Conservation (phyloP, 2,888 invertebrate genomes). For the Polietes domitor region DNA sequence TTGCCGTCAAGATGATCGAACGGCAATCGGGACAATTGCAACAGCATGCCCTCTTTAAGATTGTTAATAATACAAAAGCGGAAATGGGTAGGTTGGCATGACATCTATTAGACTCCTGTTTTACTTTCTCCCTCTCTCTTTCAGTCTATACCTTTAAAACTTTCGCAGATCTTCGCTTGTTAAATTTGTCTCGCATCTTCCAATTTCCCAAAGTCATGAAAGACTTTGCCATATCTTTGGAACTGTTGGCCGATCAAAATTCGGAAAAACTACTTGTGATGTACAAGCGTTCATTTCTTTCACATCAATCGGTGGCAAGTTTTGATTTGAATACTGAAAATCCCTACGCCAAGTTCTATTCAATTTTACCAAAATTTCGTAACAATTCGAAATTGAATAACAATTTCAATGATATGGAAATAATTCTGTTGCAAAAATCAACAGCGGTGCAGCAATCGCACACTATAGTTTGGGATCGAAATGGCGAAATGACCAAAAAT, state of each 20-base stretch:
- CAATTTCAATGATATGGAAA: constrained; percentile 70
- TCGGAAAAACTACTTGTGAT: constrained; percentile 56
- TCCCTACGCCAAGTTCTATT: constrained; percentile 52
- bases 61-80: constrained; percentile 52
- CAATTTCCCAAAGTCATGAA: constrained; percentile 33
- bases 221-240: constrained; percentile 57
- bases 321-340: constrained; percentile 42
- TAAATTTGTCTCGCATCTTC: constrained; percentile 28
- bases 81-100: constrained; percentile 59
- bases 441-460: background rate
- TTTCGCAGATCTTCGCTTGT: constrained; percentile 39
- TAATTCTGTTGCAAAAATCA: constrained; percentile 62
- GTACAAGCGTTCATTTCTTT: constrained; percentile 67
- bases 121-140: constrained; percentile 16
- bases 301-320: constrained; percentile 44
- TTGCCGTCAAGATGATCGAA: constrained; percentile 67
- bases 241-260: constrained; percentile 57
- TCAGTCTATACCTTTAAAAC: constrained; percentile 55
- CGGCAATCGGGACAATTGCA: constrained; percentile 59
- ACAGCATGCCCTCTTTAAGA: constrained; percentile 49
- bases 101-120: background rate
- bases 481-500: background rate
- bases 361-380: constrained; percentile 70
- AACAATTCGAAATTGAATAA: constrained; percentile 68
- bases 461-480: background rate